Base-by-base conservation (phyloP, 2,113 vertebrate species). In the Melozone crissalis region DNA sequence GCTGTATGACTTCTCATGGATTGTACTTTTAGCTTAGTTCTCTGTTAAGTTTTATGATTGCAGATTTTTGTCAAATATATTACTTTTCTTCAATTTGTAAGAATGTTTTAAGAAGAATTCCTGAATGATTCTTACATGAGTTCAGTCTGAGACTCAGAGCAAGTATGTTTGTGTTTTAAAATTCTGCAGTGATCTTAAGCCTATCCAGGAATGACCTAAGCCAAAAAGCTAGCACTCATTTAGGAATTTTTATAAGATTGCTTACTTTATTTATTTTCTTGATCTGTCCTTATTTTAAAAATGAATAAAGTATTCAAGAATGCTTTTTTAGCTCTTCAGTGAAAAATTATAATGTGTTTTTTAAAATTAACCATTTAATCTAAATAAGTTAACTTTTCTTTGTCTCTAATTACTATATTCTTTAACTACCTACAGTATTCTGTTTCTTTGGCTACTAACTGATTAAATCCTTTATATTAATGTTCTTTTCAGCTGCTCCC, bases 401-500 rank as follows among this genome's bases (percentile, higher is more conserved):
- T 91, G 85, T 54, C 43, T 87, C 59, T 88, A 91, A 86, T 87
- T 61, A 58, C 46, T 87, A n/a, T 49, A 87, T 22, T 94, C 86
- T 96, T 94, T 96, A 94, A 92, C 93, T 93, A 66, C 89, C 91
- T 97, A 57, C 73, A 93, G 33, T 89, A 52, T 94, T 94, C 87
- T 97, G 28, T 94, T 95, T 94, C 88, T 97, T 89, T 95, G 87
- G 84, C 92, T 94, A 97, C 97, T 98, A 98, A 98, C 98, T 97
- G 96, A 97, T 98, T 99, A 97, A 98, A 98, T 98, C 97, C 95
- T 98, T 96, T 98, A 97, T 98, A 97, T 98, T 98, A 98, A 98
- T 98, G 90, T 98, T 97, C 98, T 98, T 98, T 98, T 97, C 98
- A 99, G 99, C 99, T 98, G 98, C 98, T 97, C 98, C 98, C 89